These are phyloP conservation scores for Nysson spinosus DNA, from an alignment of 2,888 invertebrate genomes.

Conservation along the genomic window DNA sequence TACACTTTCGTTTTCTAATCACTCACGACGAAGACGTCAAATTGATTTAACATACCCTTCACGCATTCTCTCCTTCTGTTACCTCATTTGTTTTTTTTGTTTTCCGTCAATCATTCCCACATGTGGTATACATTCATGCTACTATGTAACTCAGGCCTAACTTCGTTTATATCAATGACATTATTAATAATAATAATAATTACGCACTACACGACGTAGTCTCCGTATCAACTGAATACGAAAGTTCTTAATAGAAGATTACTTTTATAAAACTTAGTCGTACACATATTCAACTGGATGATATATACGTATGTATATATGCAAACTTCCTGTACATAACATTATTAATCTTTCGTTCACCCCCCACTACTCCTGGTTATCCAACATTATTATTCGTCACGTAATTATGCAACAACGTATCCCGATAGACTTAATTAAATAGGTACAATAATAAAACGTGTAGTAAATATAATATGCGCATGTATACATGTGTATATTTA, in stretches of 20 bases:
- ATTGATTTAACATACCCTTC: not conserved
- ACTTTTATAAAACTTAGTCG: conserved; percentile 46
- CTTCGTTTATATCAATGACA: conserved; percentile 59
- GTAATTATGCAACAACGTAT: conserved; percentile 37
- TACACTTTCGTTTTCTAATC: conserved; percentile 26
- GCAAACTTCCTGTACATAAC: conserved; percentile 21
- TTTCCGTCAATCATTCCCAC: no score
- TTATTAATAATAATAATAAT: conserved; percentile 48
- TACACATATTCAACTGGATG: conserved; percentile 33
- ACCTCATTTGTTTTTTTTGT: not conserved
- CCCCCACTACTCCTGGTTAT: not conserved
- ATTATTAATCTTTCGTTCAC: conserved; percentile 1
- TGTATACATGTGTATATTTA: conserved; percentile 20
- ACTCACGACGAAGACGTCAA: conserved; percentile 7
- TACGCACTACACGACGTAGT: conserved; percentile 11
- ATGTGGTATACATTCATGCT: conserved; percentile 16
- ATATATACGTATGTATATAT: conserved; percentile 25
- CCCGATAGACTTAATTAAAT: conserved; percentile 42
- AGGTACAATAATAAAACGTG: conserved; percentile 50
- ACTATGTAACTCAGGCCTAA: conserved; percentile 61
- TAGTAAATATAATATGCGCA: conserved; percentile 48
- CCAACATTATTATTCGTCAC: conserved; percentile 1
- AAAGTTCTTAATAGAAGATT: conserved; percentile 16
- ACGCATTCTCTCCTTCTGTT: conserved; percentile 1
- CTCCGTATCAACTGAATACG: conserved; percentile 1